Conservation (phyloP, 53 echinoderm and acorn worm genomes). For the Apostichopus leukothele region DNA sequence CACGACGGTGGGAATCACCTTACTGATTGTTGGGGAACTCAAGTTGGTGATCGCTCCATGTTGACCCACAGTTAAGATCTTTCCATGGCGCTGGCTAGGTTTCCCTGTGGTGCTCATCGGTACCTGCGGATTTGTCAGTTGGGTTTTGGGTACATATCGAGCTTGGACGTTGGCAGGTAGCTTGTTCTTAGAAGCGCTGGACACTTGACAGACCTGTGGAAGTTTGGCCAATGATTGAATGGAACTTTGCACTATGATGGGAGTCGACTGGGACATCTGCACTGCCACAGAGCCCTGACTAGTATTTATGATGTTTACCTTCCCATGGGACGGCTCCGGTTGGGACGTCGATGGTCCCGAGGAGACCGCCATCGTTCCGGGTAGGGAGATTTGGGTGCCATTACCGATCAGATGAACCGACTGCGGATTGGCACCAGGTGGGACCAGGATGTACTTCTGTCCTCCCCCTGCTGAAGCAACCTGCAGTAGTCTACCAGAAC, state of each 20-base stretch:
- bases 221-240: slow-evolving; percentile 46
- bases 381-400: slow-evolving; percentile 14
- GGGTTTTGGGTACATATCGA: slow-evolving; percentile 13
- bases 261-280: slow-evolving; percentile 49
- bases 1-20: slow-evolving; percentile 29
- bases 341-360: slow-evolving; percentile 54
- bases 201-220: slow-evolving; percentile 36
- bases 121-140: slow-evolving; percentile 3
- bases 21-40: not conserved
- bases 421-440: slow-evolving; percentile 29
- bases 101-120: slow-evolving; percentile 5
- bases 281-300: slow-evolving; percentile 53
- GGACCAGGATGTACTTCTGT: slow-evolving; percentile 63
- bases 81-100: slow-evolving; percentile 53
- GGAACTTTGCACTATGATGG: slow-evolving; percentile 32
- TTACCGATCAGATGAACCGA: slow-evolving; percentile 41
- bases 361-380: slow-evolving; percentile 46
- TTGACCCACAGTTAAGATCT: slow-evolving; percentile 78
- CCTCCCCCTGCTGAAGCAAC: slow-evolving; percentile 37
- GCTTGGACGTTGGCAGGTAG: slow-evolving; percentile 39
- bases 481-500: slow-evolving; percentile 35
- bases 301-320: slow-evolving; percentile 35
- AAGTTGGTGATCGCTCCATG: slow-evolving; percentile 81
- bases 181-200: slow-evolving; percentile 35
- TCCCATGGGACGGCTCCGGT: slow-evolving; percentile 23